Percentiles rank a stretch among this genome's conserved stretches.
Conservation (phyloP, 2,113 vertebrate species). For the Chloroceryle aenea region DNA sequence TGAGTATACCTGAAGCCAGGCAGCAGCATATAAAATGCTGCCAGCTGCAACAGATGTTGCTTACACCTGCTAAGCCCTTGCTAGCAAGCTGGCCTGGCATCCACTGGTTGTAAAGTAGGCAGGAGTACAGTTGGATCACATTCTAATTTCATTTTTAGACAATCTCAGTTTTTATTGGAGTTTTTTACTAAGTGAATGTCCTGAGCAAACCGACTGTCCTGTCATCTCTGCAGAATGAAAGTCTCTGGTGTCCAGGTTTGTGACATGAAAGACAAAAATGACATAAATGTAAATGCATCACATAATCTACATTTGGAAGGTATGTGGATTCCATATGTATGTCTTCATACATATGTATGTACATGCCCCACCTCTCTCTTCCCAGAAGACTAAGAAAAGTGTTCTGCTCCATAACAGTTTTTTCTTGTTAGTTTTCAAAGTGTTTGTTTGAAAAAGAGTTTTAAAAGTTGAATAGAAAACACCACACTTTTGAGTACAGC, state of each 20-base stretch:
- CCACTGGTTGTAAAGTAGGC: not conserved
- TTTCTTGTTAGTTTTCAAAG: not conserved
- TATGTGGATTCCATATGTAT: not conserved
- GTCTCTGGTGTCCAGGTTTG: not conserved
- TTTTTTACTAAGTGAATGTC: not conserved
- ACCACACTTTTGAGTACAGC: not conserved
- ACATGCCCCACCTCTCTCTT: not conserved
- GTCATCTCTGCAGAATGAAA: not conserved
- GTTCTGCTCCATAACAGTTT: not conserved
- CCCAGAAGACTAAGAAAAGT: not conserved
- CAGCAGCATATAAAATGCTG: not conserved
- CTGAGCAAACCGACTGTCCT: not conserved
- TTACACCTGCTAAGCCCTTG: not conserved
- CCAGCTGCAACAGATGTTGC: conserved; percentile 30
- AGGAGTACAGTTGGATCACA: not conserved
- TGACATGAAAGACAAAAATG: not conserved
- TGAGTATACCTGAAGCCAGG: not conserved
- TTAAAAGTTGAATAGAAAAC: not conserved
- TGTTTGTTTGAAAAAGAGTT: not conserved
- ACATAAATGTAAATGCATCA: not conserved
- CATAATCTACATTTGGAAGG: not conserved
- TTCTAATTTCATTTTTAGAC: not conserved
- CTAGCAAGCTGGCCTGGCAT: not conserved
- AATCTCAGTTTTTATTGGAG: not conserved
- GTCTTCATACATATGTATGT: not conserved